phyloP scores from a whole-genome alignment of 2,113 vertebrate genomes.

The Glaucomys volans region DNA sequence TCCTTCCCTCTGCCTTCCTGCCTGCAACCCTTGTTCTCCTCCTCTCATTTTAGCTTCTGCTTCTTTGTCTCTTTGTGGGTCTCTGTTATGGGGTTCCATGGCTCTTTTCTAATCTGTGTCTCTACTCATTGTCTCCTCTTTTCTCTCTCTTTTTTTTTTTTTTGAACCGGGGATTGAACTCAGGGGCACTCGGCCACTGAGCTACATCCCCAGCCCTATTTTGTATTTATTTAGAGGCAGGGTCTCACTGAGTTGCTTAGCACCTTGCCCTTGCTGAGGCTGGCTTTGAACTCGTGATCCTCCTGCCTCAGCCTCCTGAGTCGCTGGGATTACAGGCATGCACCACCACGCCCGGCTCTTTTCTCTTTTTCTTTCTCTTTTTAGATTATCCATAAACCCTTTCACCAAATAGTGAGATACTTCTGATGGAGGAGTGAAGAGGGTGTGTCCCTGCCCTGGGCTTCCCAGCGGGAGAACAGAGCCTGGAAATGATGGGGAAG shows the following conservation, averaged over 20 bases:
- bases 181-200: too few species aligned
- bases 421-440: neutral
- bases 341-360: too few species aligned
- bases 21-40: neutral
- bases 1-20: neutral
- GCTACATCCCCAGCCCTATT: too few species aligned
- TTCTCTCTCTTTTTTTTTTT: too few species aligned
- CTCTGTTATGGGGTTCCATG: neutral
- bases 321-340: too few species aligned
- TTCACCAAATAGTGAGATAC: neutral
- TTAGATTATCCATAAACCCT: neutral
- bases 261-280: too few species aligned
- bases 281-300: too few species aligned
- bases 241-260: too few species aligned
- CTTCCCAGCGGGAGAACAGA: neutral
- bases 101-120: neutral
- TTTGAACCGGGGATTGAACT: too few species aligned
- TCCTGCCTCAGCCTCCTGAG: too few species aligned
- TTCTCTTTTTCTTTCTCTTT: neutral
- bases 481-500: neutral
- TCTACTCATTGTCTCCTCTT: neutral
- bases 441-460: neutral
- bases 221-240: too few species aligned
- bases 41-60: neutral
- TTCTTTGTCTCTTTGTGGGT: neutral